Evolutionary conservation across 2,113 vertebrate species (phyloP).

Genomic region (Oreochromis niloticus): DNA sequence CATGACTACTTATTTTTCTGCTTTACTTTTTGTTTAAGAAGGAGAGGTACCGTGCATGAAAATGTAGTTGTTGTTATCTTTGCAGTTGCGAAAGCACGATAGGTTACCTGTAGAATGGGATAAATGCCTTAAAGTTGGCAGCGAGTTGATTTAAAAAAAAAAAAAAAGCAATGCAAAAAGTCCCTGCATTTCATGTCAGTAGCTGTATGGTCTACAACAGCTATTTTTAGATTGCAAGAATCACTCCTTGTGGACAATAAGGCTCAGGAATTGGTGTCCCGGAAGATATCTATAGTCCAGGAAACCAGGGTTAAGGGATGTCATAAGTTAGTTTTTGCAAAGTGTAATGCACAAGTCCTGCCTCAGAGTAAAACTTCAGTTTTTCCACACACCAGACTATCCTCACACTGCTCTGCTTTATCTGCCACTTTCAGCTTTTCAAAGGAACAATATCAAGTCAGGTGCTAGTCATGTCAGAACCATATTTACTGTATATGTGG

Average conservation of each 20-base stretch:
- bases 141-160: neutral
- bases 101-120: neutral
- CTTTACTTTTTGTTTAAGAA: slow-evolving; percentile 3
- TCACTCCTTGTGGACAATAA: slow-evolving; percentile 17
- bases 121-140: neutral
- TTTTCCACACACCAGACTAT: slow-evolving; percentile 34
- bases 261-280: slow-evolving; percentile 57
- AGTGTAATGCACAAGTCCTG: slow-evolving; percentile 44
- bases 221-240: neutral
- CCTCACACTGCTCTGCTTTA: slow-evolving; percentile 36
- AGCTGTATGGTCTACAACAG: neutral
- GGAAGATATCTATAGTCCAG: slow-evolving; percentile 23
- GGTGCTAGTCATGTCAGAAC: slow-evolving; percentile 44
- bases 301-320: slow-evolving; percentile 3
- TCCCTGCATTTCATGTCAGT: neutral
- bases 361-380: slow-evolving; percentile 38
- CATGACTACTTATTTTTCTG: slow-evolving; percentile 21
- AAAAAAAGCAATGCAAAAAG: neutral
- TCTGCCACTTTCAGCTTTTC: slow-evolving; percentile 26
- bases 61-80: neutral
- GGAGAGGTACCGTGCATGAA: slow-evolving; percentile 17
- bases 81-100: neutral
- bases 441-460: slow-evolving; percentile 26
- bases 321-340: slow-evolving; percentile 26
- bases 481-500: slow-evolving; percentile 30